Evolutionary conservation across 2,888 invertebrate species (phyloP).

Genomic region (Hirtodrosophila confusa): DNA sequence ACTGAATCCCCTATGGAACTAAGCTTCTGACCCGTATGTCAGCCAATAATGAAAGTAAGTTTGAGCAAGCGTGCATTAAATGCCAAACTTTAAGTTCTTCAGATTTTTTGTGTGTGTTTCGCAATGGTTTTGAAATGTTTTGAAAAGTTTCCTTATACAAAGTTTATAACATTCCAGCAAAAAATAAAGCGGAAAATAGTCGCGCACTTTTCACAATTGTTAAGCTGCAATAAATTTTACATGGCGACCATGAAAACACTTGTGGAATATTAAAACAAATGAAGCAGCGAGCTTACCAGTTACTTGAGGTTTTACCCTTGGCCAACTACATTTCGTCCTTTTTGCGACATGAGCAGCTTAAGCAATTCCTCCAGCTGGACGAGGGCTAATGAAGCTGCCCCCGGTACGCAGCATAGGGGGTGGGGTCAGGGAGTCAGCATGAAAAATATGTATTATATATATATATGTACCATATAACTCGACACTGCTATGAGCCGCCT

Average conservation of each 20-base stretch:
- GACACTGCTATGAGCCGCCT: conserved; percentile 33
- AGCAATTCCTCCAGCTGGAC: conserved; percentile 40
- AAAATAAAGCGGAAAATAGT: conserved; percentile 1
- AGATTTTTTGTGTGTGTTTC: conserved; percentile 10
- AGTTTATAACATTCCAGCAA: conserved; percentile 17
- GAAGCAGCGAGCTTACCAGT: conserved; percentile 30
- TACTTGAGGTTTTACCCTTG: conserved; percentile 17
- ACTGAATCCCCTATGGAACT: no score
- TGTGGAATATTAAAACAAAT: conserved; percentile 66
- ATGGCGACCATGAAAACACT: conserved; percentile 63
- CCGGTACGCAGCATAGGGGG: conserved; percentile 7
- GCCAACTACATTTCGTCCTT: conserved; percentile 14
- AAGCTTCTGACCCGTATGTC: conserved; percentile 21
- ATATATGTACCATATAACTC: conserved; percentile 16
- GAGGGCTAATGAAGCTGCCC: conserved; percentile 44
- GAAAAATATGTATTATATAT: conserved; percentile 18
- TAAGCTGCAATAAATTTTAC: conserved; percentile 63
- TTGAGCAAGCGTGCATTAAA: conserved; percentile 62
- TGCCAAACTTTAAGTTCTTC: conserved; percentile 50
- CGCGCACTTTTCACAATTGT: conserved; percentile 35
- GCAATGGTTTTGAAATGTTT: not conserved
- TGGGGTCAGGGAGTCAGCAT: conserved; percentile 5
- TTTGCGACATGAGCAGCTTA: conserved; percentile 37
- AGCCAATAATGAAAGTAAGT: conserved; percentile 47
- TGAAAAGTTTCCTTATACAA: conserved; percentile 30